These are phyloP conservation scores for Monoplex corrugatus DNA, from an alignment of 2,888 invertebrate species.

Conservation along the genomic window DNA sequence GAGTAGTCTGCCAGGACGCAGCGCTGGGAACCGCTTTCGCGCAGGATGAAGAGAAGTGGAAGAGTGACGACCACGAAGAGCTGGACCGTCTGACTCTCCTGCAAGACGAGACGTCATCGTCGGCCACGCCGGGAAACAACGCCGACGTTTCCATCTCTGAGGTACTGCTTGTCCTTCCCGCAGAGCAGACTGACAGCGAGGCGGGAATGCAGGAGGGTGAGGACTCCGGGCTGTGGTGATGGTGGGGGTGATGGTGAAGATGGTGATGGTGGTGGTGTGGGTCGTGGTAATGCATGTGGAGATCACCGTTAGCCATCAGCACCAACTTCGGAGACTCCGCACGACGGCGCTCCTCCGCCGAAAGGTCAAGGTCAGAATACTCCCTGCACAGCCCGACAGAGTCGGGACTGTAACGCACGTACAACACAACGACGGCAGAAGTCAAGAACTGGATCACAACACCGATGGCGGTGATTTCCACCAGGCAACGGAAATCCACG, in stretches of 20 bases:
- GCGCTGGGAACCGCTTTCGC: constrained; percentile 64
- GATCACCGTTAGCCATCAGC: constrained; percentile 59
- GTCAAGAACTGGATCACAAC: constrained; percentile 72
- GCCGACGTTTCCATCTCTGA: constrained; percentile 35
- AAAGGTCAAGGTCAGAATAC: constrained; percentile 66
- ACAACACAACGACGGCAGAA: constrained; percentile 73
- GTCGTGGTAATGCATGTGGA: constrained; percentile 53
- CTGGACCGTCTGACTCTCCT: constrained; percentile 30
- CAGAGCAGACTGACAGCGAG: not conserved
- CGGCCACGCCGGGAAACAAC: not conserved
- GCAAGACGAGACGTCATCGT: not conserved
- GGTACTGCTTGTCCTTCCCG: not conserved
- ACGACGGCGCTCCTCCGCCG: constrained; percentile 32
- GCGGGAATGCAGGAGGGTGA: not conserved
- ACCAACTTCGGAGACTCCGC: constrained; percentile 52
- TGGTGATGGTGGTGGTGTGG: constrained; percentile 5
- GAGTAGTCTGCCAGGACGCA: constrained; percentile 64
- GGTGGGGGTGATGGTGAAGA: not conserved
- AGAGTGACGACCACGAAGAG: constrained; percentile 64
- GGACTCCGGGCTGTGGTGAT: not conserved
- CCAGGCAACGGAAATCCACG: constrained; percentile 65
- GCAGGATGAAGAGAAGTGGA: constrained; percentile 54
- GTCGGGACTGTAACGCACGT: constrained; percentile 69
- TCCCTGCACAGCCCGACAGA: constrained; percentile 71
- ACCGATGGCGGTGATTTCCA: constrained; percentile 75